These are phyloP conservation scores for Saguinus midas DNA, from an alignment of 2,113 vertebrate species.

Conservation along the genomic window DNA sequence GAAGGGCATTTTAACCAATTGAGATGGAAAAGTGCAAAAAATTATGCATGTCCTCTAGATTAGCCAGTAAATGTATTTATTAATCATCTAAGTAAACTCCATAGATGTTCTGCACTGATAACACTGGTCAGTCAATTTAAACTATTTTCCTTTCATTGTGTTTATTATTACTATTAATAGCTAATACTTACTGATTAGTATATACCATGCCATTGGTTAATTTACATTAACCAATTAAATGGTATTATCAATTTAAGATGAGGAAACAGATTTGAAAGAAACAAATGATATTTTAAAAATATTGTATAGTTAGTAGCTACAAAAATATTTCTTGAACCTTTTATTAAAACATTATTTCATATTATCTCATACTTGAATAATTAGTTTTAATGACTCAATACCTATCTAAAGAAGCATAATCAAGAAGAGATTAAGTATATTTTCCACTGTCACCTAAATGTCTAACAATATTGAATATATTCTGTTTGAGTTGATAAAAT, in stretches of 20 bases:
- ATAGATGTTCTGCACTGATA: neutral
- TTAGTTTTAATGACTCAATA: neutral
- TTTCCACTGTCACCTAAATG: neutral
- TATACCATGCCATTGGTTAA: neutral
- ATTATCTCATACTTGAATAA: neutral
- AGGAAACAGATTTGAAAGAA: neutral
- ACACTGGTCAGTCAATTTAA: neutral
- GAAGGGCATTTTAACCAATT: neutral
- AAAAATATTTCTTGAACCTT: neutral
- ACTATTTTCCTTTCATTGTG: neutral
- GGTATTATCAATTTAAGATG: neutral
- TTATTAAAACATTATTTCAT: neutral
- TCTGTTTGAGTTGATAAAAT: neutral
- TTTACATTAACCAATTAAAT: neutral
- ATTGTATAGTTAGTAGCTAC: neutral
- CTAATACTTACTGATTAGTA: neutral
- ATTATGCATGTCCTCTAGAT: neutral
- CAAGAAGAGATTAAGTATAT: neutral
- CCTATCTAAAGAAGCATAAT: neutral
- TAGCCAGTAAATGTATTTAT: neutral
- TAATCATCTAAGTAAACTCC: neutral
- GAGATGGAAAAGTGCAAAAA: neutral
- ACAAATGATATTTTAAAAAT: neutral
- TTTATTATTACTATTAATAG: neutral
- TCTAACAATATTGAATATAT: neutral